These are phyloP conservation scores for Maniola jurtina DNA, from an alignment of 1,140 invertebrate species.

Conservation along the genomic window DNA sequence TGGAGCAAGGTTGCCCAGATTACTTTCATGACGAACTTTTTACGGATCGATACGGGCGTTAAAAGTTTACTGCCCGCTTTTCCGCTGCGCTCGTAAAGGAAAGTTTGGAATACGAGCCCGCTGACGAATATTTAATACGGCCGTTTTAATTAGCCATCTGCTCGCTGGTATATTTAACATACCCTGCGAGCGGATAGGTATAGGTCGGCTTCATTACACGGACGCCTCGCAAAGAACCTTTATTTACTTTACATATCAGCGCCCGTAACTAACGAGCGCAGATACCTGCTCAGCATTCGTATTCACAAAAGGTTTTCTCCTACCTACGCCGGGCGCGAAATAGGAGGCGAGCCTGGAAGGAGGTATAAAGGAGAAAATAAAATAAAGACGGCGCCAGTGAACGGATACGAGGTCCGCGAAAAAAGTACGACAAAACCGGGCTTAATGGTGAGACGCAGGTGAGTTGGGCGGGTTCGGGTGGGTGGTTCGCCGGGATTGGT, in stretches of 20 bases:
- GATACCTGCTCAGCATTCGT: slow-evolving; percentile 75
- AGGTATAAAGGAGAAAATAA: slow-evolving; percentile 77
- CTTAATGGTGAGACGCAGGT: slow-evolving; percentile 75
- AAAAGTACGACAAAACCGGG: slow-evolving; percentile 70
- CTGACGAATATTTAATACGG: slow-evolving; percentile 35
- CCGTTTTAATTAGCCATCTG: slow-evolving; percentile 43
- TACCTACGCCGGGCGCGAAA: slow-evolving; percentile 74
- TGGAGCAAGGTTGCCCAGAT: slow-evolving; percentile 74
- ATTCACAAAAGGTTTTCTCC: slow-evolving; percentile 74
- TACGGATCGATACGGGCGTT: slow-evolving; percentile 71
- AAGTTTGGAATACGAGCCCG: slow-evolving; percentile 31
- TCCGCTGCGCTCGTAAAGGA: slow-evolving; percentile 51
- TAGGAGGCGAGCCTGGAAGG: slow-evolving; percentile 73
- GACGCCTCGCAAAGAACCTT: slow-evolving; percentile 57
- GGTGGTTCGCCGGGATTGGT: slow-evolving; percentile 66
- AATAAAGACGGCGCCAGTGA: slow-evolving; percentile 73
- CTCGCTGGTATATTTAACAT: slow-evolving; percentile 20
- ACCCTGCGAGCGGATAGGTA: slow-evolving; percentile 25
- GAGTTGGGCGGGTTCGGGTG: slow-evolving; percentile 67
- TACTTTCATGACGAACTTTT: slow-evolving; percentile 73
- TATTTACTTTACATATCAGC: slow-evolving; percentile 76
- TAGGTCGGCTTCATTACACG: slow-evolving; percentile 47
- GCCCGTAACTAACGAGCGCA: slow-evolving; percentile 69
- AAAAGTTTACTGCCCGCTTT: slow-evolving; percentile 62
- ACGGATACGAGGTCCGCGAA: slow-evolving; percentile 73